Base-by-base conservation (phyloP, 2,113 vertebrate species). In the Nothoprocta pentlandii region DNA sequence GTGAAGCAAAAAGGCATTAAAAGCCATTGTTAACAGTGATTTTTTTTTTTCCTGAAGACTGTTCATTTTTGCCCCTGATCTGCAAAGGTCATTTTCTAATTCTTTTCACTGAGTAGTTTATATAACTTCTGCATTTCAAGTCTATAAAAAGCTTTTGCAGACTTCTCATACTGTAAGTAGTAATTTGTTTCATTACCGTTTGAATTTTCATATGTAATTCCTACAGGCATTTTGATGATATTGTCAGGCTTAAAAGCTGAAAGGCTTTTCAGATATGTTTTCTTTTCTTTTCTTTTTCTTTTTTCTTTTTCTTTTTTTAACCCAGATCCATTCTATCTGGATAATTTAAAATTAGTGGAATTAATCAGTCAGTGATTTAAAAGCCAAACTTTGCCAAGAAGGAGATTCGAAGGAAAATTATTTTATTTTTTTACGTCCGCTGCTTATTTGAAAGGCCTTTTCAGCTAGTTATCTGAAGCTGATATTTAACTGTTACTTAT, bases 401-500 rank as follows among this genome's bases (percentile, higher is more conserved):
- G 85, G 75, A 91, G 91, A 92, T 85, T 96, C 19, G 3, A 84
- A 84, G 85, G 75, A 88, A 97, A 97, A 97, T 96, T 89, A 96
- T 97, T 98, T 98, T 97, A 97, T 95, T 97, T 97, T 49, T 94
- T 94, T 93, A 86, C 92, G 97, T 97, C 94, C 75, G 39, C 95
- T 95, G 92, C 96, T 95, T 91, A 97, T 97, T 97, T 97, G 96
- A 97, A 98, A 97, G 95, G 91, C 94, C 95, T 97, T 98, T 98
- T 97, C 97, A 97, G 74, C 89, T 64, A 6, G 95, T 97, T 97
- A 96, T 98, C 96, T 62, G 71, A 97, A 98, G 97, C 97, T 19
- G 94, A 98, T 98, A 97, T 98, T 98, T 98, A 97, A 97, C 98
- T 98, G 97, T 97, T 97, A 97, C 97, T 98, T 97, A 97, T 97